Base-by-base conservation (phyloP, 2,888 invertebrate genomes). In the Chorisops tibialis region DNA sequence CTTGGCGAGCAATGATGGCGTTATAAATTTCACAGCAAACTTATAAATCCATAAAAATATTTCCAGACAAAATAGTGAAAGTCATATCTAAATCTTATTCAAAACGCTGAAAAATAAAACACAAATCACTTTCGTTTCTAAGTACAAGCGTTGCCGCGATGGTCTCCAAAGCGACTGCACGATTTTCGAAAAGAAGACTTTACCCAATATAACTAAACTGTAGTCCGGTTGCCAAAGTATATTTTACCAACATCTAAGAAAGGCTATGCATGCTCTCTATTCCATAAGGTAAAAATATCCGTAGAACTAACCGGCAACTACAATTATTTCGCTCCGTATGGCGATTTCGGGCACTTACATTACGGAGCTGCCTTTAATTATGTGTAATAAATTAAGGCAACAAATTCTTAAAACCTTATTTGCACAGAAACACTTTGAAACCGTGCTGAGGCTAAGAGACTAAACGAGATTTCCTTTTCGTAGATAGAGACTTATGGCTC, bases 341-440 rank as follows among this genome's bases (percentile, higher is more conserved):
- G 19, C 49, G 19, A 59, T 54, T 63, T 60, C 64, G 65, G 64
- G 60, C 64, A 65, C 67, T 66, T 65, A 67, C 67, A 66, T 67
- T 67, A 65, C 63, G 51, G 52, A 38, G 67, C 62, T 65, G 66
- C 67, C 67, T 67, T 68, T 68, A 68, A 68, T 68, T 68, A 68
- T 66, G 67, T 67, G 66, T 67, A 68, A 68, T 68, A 68, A 68
- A 68, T 68, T 68, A 67, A 68, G 65, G 68, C 67, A 68, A 68
- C 68, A 68, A 68, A 68, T 68, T 68, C 68, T 65, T 67, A 65
- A 64, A 64, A 67, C 68, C 68, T 66, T 68, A 68, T 68, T 68
- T 68, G 68, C 66, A 63, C 65, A 47, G 39, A 49, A 59, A 59
- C 54, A 56, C 43, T 43, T 56, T 56, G 12, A 52, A 21, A 12